These are phyloP conservation scores for Ptychadena robeensis DNA, from an alignment of 2,797 vertebrate species.

Conservation along the genomic window DNA sequence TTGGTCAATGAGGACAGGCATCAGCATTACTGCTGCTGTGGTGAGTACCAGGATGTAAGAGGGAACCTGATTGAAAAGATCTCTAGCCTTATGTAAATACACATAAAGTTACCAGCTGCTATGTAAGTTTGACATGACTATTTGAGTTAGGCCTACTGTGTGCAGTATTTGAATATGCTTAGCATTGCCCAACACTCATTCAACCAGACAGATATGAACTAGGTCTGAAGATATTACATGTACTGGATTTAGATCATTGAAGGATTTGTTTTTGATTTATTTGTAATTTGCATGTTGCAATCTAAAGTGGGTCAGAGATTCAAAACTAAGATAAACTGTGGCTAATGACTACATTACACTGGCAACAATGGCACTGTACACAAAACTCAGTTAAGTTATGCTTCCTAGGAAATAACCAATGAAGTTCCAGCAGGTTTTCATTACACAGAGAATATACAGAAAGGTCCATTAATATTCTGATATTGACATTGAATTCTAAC, in stretches of 20 bases:
- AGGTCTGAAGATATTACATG: background rate
- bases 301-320: background rate
- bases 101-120: background rate
- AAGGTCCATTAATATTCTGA: too few relatives aligned
- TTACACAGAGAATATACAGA: background rate
- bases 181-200: too few relatives aligned
- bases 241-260: background rate
- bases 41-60: background rate
- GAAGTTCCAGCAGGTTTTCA: background rate
- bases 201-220: too few relatives aligned
- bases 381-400: background rate
- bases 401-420: background rate
- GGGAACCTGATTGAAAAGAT: too few relatives aligned
- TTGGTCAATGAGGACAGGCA: background rate
- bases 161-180: too few relatives aligned
- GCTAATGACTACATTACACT: too few relatives aligned
- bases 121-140: background rate
- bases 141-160: too few relatives aligned
- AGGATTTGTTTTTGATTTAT: background rate
- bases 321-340: too few relatives aligned
- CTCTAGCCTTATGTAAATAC: background rate
- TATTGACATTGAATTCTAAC: too few relatives aligned
- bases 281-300: background rate
- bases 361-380: background rate
- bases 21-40: too few relatives aligned